phyloP scores from a whole-genome alignment of 2,888 invertebrate species.

The Ramazzottius varieornatus region DNA sequence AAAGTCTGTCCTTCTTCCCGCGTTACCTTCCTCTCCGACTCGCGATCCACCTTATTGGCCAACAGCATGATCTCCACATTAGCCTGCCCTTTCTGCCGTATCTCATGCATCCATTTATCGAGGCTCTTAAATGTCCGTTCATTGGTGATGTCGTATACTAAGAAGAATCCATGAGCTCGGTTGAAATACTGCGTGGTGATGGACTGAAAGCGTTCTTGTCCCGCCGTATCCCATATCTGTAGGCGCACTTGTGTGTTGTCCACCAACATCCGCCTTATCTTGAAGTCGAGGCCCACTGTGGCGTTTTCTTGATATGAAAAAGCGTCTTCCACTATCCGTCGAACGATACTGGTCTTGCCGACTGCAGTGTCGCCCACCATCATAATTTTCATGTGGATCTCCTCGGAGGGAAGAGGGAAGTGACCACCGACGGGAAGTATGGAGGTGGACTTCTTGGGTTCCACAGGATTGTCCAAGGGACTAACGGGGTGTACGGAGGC shows the following conservation, averaged over 20 bases:
- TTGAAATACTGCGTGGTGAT: slow-evolving; percentile 2
- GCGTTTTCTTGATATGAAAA: not conserved
- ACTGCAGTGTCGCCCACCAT: slow-evolving; percentile 2
- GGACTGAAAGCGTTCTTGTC: slow-evolving; percentile 1
- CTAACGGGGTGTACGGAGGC: too few relatives aligned
- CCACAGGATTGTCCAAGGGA: too few relatives aligned
- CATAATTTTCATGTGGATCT: slow-evolving; percentile 3
- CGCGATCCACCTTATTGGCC: not conserved
- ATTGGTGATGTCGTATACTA: not conserved
- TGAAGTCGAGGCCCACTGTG: not conserved
- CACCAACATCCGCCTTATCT: slow-evolving; percentile 1
- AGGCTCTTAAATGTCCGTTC: not conserved
- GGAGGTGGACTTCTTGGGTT: not conserved
- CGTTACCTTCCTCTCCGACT: not conserved
- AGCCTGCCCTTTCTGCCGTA: not conserved
- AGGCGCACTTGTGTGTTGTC: not conserved
- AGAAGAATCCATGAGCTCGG: not conserved
- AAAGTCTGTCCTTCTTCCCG: not conserved
- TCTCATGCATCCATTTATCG: slow-evolving; percentile 3
- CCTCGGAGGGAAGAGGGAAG: not conserved
- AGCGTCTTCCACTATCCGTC: not conserved
- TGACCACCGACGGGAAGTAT: not conserved
- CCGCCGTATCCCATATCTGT: slow-evolving; percentile 3
- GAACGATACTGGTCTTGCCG: not conserved
- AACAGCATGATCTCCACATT: slow-evolving; percentile 2